A percentile compares a stretch with the other conserved stretches of the same genome.
Evolutionary conservation across 1,140 invertebrate genomes (phyloP).

Genomic region (Subanguina moxae): DNA sequence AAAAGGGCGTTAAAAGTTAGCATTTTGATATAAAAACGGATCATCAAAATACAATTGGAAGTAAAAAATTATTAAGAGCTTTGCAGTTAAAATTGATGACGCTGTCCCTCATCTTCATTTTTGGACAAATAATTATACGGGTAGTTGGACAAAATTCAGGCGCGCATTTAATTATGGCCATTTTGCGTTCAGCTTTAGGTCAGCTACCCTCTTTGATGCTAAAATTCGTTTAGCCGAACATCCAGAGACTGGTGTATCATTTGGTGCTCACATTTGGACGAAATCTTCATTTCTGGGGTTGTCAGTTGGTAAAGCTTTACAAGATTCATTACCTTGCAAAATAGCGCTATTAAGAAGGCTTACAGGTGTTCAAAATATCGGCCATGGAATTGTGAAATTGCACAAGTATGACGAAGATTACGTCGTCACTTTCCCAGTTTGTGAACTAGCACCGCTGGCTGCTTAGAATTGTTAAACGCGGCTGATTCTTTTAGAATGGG

Average conservation of each 20-base stretch:
- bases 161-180: too few species aligned
- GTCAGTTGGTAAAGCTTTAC: conserved; percentile 60
- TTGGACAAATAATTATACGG: too few species aligned
- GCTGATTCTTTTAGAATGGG: conserved; percentile 53
- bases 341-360: neutral
- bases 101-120: too few species aligned
- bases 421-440: conserved; percentile 62
- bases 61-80: too few species aligned
- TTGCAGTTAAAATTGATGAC: too few species aligned
- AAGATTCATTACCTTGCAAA: neutral
- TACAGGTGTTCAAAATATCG: conserved; percentile 63
- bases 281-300: conserved; percentile 65
- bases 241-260: conserved; percentile 60
- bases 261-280: conserved; percentile 65
- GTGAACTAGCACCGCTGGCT: neutral
- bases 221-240: conserved; percentile 61
- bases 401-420: conserved; percentile 64
- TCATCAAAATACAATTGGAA: too few species aligned
- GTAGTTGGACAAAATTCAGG: too few species aligned
- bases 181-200: too few species aligned
- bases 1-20: too few species aligned
- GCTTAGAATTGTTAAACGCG: neutral
- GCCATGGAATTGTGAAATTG: conserved; percentile 62
- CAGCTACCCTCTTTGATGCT: too few species aligned
- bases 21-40: too few species aligned